phyloP scores from a whole-genome alignment of 2,113 vertebrate species.

The Urocynchramus pylzowi region DNA sequence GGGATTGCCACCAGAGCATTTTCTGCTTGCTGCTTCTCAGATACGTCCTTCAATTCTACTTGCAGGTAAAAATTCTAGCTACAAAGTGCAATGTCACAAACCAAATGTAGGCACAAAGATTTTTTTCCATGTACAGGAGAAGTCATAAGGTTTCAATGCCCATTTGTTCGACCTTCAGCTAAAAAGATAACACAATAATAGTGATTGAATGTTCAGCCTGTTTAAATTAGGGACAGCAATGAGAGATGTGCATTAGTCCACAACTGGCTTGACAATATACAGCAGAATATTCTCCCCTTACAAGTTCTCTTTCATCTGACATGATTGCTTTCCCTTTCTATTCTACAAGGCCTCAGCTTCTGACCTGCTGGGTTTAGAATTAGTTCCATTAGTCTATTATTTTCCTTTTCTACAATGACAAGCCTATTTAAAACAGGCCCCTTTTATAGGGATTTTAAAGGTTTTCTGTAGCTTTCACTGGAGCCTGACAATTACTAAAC shows the following conservation, averaged over 20 bases:
- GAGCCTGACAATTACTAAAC: neutral
- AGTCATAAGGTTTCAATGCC: neutral
- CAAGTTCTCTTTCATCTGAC: slow-evolving; percentile 19
- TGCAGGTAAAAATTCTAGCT: neutral
- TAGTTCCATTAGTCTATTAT: slow-evolving; percentile 42
- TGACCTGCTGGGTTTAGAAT: slow-evolving; percentile 37
- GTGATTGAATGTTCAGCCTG: neutral
- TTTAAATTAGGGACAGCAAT: slow-evolving; percentile 37
- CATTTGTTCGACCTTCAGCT: neutral
- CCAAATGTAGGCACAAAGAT: neutral
- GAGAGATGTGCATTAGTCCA: slow-evolving; percentile 39
- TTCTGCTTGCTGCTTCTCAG: neutral
- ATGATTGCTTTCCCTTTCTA: slow-evolving; percentile 43
- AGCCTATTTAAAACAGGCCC: neutral
- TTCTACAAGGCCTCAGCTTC: neutral
- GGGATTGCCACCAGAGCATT: neutral
- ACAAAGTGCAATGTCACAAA: neutral
- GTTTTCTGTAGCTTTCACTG: slow-evolving; percentile 25
- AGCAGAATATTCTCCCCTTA: slow-evolving; percentile 32
- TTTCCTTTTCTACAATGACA: slow-evolving; percentile 31
- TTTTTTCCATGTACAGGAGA: neutral
- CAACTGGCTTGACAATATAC: neutral
- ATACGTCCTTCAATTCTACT: neutral
- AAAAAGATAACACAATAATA: slow-evolving; percentile 15
- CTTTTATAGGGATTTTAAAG: slow-evolving; percentile 12